These are phyloP conservation scores for Emmelina monodactyla DNA, from an alignment of 2,888 invertebrate species.

Conservation along the genomic window DNA sequence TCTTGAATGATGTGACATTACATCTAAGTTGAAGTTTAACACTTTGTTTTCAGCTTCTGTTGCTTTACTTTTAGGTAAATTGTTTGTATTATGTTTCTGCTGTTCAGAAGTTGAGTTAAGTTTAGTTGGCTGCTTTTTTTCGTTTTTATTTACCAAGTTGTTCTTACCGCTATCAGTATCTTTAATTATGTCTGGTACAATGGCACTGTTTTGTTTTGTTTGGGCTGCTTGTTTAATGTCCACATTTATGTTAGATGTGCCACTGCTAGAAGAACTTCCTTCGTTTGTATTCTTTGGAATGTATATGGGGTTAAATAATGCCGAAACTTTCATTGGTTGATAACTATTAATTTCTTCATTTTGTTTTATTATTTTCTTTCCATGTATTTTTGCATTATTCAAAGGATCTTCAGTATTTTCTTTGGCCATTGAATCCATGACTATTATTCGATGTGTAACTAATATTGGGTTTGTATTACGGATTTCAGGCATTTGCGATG, in stretches of 20 bases:
- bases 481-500: too few species aligned
- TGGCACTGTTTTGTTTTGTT: too few species aligned
- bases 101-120: too few species aligned
- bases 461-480: conserved; percentile 21
- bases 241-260: neutral
- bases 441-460: conserved; percentile 21
- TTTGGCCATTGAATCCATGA: neutral
- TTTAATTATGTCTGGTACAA: too few species aligned
- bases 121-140: too few species aligned
- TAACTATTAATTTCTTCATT: neutral
- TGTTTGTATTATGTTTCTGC: too few species aligned
- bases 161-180: too few species aligned
- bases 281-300: conserved; percentile 20
- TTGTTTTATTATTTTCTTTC: neutral
- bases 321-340: conserved; percentile 43
- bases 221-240: neutral
- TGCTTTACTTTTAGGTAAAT: too few species aligned
- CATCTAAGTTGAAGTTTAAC: conserved; percentile 5
- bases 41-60: too few species aligned
- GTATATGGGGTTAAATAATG: conserved; percentile 38
- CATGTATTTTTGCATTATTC: neutral
- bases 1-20: conserved; percentile 30
- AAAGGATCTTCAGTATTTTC: neutral
- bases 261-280: conserved; percentile 1
- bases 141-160: too few species aligned